These are phyloP conservation scores for Raja brachyura DNA, from an alignment of 2,113 vertebrate species.

Conservation along the genomic window DNA sequence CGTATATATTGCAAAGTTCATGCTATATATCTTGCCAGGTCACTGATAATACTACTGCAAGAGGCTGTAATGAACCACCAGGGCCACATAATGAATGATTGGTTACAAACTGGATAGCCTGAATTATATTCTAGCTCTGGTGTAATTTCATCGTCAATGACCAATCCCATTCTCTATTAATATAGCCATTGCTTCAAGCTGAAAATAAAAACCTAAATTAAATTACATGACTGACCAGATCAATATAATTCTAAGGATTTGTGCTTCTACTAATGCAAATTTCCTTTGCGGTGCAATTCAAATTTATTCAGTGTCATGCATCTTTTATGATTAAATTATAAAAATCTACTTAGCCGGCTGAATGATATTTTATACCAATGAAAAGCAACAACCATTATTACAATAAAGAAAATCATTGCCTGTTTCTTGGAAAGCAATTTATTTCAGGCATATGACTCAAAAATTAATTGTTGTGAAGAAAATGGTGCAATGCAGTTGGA, in stretches of 20 bases:
- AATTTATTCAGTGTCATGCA: background rate
- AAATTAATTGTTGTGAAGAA: background rate
- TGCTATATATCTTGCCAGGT: background rate
- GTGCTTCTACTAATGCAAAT: background rate
- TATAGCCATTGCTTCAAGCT: background rate
- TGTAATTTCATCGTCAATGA: background rate
- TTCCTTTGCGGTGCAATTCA: background rate
- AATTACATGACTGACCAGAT: constrained; percentile 13
- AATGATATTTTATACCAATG: background rate
- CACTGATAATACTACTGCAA: background rate
- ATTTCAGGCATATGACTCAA: background rate
- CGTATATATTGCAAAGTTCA: background rate
- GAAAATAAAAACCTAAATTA: background rate
- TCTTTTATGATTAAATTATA: background rate
- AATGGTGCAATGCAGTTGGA: background rate
- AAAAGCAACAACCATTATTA: background rate
- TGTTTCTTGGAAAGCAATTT: background rate
- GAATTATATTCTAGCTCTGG: background rate
- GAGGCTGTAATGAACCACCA: background rate
- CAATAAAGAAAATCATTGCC: background rate
- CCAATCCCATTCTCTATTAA: background rate
- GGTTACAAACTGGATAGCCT: background rate
- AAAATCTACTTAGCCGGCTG: background rate
- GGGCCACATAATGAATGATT: background rate
- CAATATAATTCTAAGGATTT: background rate